These are phyloP conservation scores for Drosophila malerkotliana DNA, from an alignment of 1,140 invertebrate species.

Conservation along the genomic window DNA sequence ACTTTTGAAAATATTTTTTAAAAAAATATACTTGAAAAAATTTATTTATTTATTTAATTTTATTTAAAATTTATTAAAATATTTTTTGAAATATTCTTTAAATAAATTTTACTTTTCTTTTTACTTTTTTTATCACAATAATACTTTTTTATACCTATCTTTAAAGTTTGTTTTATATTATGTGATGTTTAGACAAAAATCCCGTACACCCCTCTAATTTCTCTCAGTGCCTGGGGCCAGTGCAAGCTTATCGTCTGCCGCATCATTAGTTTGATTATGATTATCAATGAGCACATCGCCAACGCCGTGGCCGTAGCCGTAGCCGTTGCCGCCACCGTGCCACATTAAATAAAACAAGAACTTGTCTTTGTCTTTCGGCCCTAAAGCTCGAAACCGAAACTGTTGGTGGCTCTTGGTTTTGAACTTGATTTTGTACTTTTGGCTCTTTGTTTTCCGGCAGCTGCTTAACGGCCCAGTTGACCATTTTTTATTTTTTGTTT, in stretches of 20 bases:
- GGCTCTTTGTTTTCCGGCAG: constrained; percentile 7
- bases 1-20: no score
- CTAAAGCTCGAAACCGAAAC: constrained; percentile 13
- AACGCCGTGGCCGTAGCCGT: constrained; percentile 35
- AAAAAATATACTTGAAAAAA: no score
- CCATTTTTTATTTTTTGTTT: constrained; percentile 10
- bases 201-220: not conserved
- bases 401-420: constrained; percentile 12
- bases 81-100: no score
- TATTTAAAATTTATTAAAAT: no score
- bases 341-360: constrained; percentile 56
- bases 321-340: constrained; percentile 35
- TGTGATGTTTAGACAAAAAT: no score
- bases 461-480: constrained; percentile 20
- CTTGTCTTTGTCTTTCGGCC: constrained; percentile 39
- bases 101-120: no score
- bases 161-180: no score
- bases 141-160: no score
- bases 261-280: constrained; percentile 82
- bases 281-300: constrained; percentile 79
- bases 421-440: constrained; percentile 12
- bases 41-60: no score
- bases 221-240: constrained; percentile 16
- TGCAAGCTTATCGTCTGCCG: constrained; percentile 69
- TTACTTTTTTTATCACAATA: no score